phyloP scores from a whole-genome alignment of 2,113 vertebrate genomes.

The Picathartes gymnocephalus region DNA sequence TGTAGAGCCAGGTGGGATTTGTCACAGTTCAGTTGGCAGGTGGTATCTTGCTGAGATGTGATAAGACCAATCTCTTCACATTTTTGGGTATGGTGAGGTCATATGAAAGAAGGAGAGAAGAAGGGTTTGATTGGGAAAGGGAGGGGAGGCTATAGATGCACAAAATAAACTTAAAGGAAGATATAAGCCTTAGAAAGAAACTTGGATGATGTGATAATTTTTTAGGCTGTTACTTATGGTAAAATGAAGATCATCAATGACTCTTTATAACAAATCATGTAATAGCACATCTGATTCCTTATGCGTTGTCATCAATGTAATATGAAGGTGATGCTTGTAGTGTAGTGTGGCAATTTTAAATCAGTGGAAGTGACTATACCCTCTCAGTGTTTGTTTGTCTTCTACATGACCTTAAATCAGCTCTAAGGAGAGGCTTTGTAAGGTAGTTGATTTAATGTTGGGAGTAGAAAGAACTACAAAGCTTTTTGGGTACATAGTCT shows the following conservation, averaged over 20 bases:
- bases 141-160: background rate
- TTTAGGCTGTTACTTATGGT: background rate
- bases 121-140: background rate
- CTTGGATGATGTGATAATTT: background rate
- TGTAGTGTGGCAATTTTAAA: background rate
- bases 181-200: background rate
- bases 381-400: background rate
- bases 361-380: background rate
- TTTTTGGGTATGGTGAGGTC: conserved; percentile 17
- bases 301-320: background rate
- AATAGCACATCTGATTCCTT: background rate
- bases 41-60: conserved; percentile 6
- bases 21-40: conserved; percentile 34
- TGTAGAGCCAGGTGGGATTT: conserved; percentile 23
- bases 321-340: background rate
- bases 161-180: background rate
- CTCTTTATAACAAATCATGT: background rate
- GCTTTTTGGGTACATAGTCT: background rate
- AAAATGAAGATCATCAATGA: background rate
- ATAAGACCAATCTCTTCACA: conserved; percentile 22
- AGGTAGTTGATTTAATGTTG: background rate
- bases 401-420: background rate
- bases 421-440: background rate
- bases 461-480: background rate
- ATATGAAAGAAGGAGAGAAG: background rate